Evolutionary conservation across 1,140 invertebrate species (phyloP), one percentile per base, ranked within the genome.

Genomic region (Hyphantria cunea): DNA sequence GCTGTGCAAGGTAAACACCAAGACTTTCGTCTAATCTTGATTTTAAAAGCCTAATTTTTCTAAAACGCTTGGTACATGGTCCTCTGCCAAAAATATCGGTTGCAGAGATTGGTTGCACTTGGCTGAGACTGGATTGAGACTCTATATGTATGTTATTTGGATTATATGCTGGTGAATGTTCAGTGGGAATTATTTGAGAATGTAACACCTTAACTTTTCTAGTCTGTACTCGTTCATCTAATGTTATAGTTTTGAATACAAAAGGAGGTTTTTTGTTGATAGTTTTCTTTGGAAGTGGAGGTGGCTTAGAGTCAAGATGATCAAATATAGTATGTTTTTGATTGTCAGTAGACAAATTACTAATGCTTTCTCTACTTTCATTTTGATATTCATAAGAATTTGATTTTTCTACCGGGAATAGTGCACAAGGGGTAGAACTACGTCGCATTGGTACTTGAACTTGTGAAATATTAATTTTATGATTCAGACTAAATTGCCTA

Each of bases 1-100:
- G 93, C 59, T 94, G 94, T 3, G 94, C 94, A 59, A 95, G 76
- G 71, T 94, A 93, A n/a, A 95, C 93, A 0, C 95, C 95, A 32
- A 95, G 85, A 74, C 92, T 94, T 70, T 95, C 94, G 68, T 94
- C 93, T 17, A 93, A 86, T 55, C 93, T 92, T 8, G 91, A 92
- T 70, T 94, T 94, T 61, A 93, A 75, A 72, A 93, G 69, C 64
- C 92, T 88, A 14, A 93, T 89, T 74, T 93, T 92, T 64, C 92
- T 88, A 71, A 93, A 93, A 44, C 92, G 78, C 45, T 91, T 91
- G 12, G 86, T 92, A 64, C 90, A 92, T 6, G 88, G 87, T 7
- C 87, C 84, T 76, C 86, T 76, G 31, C 87, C 89, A 17, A 91
- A 72, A 47, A 90, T 84, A 71, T 90, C 86, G 25, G 68, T 83